phyloP scores from a whole-genome alignment of 2,888 invertebrate genomes.

The Brassicogethes aeneus region DNA sequence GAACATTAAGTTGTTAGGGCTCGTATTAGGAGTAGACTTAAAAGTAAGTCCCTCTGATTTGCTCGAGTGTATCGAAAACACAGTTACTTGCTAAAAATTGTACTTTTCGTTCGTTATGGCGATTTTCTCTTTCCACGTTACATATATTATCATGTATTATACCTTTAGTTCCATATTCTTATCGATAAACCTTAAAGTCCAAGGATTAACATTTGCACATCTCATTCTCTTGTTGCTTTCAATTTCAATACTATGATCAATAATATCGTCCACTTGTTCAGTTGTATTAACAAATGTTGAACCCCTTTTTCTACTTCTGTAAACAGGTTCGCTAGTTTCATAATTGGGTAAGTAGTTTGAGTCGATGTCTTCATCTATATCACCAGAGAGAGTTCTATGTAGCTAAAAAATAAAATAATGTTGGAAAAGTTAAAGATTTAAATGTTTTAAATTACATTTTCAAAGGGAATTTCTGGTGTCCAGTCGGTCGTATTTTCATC shows the following conservation, averaged over 20 bases:
- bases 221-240: conserved; percentile 85
- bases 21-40: no score
- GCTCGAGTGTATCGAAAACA: no score
- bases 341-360: conserved; percentile 41
- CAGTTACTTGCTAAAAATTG: no score
- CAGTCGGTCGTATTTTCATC: conserved; percentile 76
- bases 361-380: conserved; percentile 36
- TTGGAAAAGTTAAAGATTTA: conserved; percentile 2
- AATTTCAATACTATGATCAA: conserved; percentile 79
- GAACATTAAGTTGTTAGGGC: no score
- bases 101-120: no score
- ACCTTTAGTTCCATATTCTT: conserved; percentile 71
- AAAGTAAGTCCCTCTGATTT: no score
- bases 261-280: conserved; percentile 65
- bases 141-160: conserved; percentile 8
- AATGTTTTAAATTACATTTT: conserved; percentile 59
- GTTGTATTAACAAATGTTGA: conserved; percentile 31
- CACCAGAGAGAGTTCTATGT: conserved; percentile 33
- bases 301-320: conserved; percentile 23
- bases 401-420: conserved; percentile 24
- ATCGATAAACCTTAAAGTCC: conserved; percentile 83
- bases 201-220: conserved; percentile 73
- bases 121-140: no score
- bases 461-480: conserved; percentile 88
- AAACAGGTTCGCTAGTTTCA: conserved; percentile 31